phyloP scores from a whole-genome alignment of 2,113 vertebrate genomes.

The Harpagus bidentatus region DNA sequence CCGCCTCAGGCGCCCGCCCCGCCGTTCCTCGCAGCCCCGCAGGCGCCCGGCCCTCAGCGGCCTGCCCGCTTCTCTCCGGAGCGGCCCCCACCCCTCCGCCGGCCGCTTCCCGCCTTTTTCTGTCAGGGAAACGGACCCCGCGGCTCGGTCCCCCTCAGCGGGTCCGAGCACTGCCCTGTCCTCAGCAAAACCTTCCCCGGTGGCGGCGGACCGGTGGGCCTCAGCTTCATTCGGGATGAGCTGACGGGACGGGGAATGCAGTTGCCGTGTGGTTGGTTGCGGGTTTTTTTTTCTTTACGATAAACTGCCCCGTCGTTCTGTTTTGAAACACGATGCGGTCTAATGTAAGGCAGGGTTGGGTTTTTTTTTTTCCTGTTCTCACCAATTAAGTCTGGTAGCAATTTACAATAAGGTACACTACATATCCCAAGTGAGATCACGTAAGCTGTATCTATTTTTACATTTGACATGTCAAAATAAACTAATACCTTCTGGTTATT shows the following conservation, averaged over 20 bases:
- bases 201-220: neutral
- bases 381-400: neutral
- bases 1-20: too few relatives aligned
- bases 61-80: too few relatives aligned
- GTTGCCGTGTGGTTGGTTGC: too few relatives aligned
- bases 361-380: neutral
- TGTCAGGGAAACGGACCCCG: neutral
- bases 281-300: neutral
- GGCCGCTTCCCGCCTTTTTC: neutral
- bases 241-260: too few relatives aligned
- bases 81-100: accelerated
- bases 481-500: neutral
- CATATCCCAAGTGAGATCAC: neutral
- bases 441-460: neutral
- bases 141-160: accelerated
- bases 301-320: neutral
- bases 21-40: accelerated
- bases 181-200: accelerated
- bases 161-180: accelerated
- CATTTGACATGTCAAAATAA: neutral
- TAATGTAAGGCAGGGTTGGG: accelerated
- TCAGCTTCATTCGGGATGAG: neutral
- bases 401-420: neutral
- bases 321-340: neutral
- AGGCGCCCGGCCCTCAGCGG: neutral